Conservation (phyloP, 2,797 vertebrate species). For the Pteropus rufus region DNA sequence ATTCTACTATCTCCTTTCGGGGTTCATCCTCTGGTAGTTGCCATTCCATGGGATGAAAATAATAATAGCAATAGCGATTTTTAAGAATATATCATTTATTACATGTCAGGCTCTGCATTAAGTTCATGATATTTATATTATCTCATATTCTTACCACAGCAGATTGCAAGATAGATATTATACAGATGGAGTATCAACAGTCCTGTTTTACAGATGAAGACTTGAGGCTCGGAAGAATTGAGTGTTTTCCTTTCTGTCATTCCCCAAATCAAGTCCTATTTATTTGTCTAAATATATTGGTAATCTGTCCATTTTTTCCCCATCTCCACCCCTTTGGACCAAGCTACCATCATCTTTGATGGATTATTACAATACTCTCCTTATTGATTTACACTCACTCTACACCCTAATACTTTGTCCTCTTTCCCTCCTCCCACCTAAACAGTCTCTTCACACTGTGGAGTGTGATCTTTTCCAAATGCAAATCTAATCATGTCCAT, state of each 20-base stretch:
- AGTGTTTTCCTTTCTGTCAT: neutral
- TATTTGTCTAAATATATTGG: neutral
- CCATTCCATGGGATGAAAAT: neutral
- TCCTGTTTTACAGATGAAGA: neutral
- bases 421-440: neutral
- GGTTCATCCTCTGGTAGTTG: neutral
- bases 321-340: neutral
- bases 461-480: neutral
- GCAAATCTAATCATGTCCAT: neutral
- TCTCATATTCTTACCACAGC: neutral
- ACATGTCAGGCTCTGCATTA: neutral
- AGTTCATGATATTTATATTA: neutral
- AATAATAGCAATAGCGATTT: neutral
- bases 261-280: neutral
- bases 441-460: neutral
- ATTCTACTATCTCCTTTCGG: neutral
- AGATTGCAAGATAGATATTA: conserved; percentile 32
- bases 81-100: neutral
- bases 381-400: neutral
- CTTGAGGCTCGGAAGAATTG: conserved; percentile 2
- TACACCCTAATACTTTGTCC: neutral
- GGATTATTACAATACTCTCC: neutral
- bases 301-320: neutral
- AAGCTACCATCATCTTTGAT: neutral
- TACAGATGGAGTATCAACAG: neutral